Conservation (phyloP, 2,113 vertebrate species). For the Apodemus speciosus region DNA sequence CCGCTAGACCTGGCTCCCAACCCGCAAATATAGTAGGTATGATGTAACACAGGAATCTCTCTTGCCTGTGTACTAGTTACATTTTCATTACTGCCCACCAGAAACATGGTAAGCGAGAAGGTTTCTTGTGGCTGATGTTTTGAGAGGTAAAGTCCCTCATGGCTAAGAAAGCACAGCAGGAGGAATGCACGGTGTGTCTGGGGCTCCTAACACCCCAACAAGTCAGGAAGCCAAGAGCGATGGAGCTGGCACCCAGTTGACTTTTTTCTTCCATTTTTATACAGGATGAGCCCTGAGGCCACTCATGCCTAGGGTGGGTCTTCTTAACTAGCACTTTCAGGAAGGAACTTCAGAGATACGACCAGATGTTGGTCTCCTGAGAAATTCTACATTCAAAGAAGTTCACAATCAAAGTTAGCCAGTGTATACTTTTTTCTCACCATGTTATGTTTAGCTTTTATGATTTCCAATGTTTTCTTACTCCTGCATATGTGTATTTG, state of each 20-base stretch:
- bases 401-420: not conserved
- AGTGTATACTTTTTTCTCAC: not conserved
- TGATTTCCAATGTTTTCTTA: not conserved
- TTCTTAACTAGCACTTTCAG: not conserved
- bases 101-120: too few species aligned
- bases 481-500: too few species aligned
- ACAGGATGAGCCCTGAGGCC: not conserved
- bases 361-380: not conserved
- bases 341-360: not conserved
- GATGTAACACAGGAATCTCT: not conserved
- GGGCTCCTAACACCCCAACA: not conserved
- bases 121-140: not conserved
- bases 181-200: not conserved
- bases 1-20: not conserved
- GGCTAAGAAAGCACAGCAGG: not conserved
- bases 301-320: too few species aligned
- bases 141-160: too few species aligned
- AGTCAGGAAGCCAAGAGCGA: not conserved
- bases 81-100: not conserved
- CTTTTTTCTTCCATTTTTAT: not conserved
- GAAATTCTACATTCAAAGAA: not conserved
- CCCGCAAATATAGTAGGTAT: not conserved
- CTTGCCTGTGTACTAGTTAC: rapidly evolving
- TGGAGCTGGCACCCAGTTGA: too few species aligned
- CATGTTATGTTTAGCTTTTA: not conserved